Evolutionary conservation across 35 echinoderm and acorn worm species (phyloP).

Genomic region (Lytechinus pictus): DNA sequence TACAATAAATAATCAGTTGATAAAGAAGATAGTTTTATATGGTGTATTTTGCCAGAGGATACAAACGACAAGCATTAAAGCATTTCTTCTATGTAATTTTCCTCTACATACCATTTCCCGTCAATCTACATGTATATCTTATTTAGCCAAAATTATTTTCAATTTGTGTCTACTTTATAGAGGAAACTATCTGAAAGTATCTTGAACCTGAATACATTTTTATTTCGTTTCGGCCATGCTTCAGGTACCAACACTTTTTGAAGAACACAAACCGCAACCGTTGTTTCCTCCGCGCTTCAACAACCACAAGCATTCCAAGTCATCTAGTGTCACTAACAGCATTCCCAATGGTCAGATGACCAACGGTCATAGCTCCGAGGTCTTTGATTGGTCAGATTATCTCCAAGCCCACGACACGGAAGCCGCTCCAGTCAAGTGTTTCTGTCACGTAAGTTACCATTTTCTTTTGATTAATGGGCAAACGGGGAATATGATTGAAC

Average conservation of each 20-base stretch:
- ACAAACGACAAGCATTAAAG: too few species aligned
- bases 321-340: neutral
- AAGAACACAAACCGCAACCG: constrained; percentile 84
- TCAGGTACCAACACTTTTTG: constrained; percentile 92
- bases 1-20: too few species aligned
- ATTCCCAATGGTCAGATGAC: constrained; percentile 20
- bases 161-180: too few species aligned
- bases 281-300: constrained; percentile 67
- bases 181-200: too few species aligned
- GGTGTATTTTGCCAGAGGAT: too few species aligned
- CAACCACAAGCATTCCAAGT: constrained; percentile 25
- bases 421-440: constrained; percentile 85
- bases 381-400: constrained; percentile 88
- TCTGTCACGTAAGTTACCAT: constrained; percentile 88
- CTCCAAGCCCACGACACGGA: constrained; percentile 72
- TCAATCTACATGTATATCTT: too few species aligned
- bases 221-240: neutral
- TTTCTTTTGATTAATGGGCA: neutral
- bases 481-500: neutral
- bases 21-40: too few species aligned
- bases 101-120: too few species aligned
- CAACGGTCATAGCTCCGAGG: constrained; percentile 46
- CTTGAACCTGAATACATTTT: neutral
- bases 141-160: too few species aligned
- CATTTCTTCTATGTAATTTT: too few species aligned